Conservation (phyloP, 2,113 vertebrate species). For the Pachycephala philippinensis region DNA sequence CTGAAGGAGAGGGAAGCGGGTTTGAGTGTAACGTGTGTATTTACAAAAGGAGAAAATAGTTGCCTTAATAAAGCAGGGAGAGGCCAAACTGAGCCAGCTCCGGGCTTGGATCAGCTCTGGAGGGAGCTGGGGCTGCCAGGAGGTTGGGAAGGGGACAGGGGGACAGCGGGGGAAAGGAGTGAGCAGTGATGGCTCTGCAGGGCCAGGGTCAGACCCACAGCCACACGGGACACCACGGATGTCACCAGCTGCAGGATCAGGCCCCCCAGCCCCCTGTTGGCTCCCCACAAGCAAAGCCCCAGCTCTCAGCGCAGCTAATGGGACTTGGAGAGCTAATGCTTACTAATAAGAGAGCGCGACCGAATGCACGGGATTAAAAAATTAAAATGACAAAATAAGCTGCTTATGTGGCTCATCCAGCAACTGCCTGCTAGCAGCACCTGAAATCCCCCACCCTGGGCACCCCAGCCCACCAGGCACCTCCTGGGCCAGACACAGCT, state of each 20-base stretch:
- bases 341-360: slow-evolving; percentile 34
- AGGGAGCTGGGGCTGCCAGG: not conserved
- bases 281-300: not conserved
- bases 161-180: accelerated
- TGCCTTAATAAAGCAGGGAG: not conserved
- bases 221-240: accelerated
- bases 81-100: not conserved
- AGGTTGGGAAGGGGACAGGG: not conserved
- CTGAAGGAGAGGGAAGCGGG: not conserved
- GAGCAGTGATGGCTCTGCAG: accelerated
- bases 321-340: slow-evolving; percentile 62
- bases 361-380: slow-evolving; percentile 28
- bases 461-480: not conserved
- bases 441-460: not conserved
- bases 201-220: not conserved
- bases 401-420: slow-evolving; percentile 18
- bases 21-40: accelerated
- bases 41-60: not conserved
- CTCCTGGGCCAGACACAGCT: not conserved
- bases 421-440: not conserved
- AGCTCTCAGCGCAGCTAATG: slow-evolving; percentile 5
- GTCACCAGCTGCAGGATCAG: not conserved
- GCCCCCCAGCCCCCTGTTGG: not conserved
- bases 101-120: not conserved
- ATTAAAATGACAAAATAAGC: slow-evolving; percentile 65